A percentile compares a stretch with the other conserved stretches of the same genome.
phyloP scores from a whole-genome alignment of 2,113 vertebrate genomes.

The Calonectris borealis region DNA sequence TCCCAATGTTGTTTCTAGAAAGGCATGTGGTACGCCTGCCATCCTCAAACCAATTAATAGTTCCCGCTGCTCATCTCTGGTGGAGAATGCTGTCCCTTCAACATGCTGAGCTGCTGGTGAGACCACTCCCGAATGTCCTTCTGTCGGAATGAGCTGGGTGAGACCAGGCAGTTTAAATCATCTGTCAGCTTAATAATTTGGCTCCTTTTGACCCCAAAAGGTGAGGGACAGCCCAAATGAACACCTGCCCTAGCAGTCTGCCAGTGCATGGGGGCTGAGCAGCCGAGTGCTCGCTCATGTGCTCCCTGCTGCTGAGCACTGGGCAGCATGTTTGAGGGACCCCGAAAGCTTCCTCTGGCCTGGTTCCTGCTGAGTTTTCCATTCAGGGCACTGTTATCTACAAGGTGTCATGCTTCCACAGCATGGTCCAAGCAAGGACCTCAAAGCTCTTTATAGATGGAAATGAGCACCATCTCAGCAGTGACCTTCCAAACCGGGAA shows the following conservation, averaged over 20 bases:
- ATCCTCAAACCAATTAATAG: not conserved
- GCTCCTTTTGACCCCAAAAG: not conserved
- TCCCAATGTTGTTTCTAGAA: not conserved
- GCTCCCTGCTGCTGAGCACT: not conserved
- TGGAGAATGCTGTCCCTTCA: not conserved
- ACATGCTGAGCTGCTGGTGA: not conserved
- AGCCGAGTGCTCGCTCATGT: fast-evolving
- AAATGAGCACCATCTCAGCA: not conserved
- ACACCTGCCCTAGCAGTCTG: not conserved
- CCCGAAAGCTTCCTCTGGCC: not conserved
- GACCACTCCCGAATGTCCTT: not conserved
- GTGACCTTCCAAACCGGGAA: not conserved
- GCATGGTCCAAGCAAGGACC: not conserved
- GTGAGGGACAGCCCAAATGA: not conserved
- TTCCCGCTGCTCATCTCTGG: not conserved
- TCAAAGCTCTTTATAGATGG: not conserved
- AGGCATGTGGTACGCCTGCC: not conserved
- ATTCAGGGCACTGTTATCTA: not conserved
- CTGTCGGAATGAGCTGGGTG: not conserved
- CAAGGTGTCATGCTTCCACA: not conserved
- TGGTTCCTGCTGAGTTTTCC: not conserved
- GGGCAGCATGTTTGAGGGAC: not conserved
- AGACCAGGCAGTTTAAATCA: not conserved
- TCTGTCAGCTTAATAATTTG: not conserved
- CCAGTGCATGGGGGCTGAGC: not conserved